Conservation (phyloP, 92 coral and sea anemone genomes). For the Hydrozoanthus gracilis region DNA sequence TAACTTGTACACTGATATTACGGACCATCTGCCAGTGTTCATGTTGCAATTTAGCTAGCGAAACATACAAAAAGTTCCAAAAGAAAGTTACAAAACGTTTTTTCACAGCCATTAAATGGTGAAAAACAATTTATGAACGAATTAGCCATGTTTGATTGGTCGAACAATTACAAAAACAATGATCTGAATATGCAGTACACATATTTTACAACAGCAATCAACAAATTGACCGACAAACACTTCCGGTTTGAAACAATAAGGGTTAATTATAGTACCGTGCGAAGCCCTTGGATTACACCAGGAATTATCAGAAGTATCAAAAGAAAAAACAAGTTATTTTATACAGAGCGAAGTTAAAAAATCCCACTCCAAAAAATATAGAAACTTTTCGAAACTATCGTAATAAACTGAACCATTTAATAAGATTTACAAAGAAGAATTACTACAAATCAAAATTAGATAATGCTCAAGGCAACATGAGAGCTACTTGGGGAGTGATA, state of each 20-base stretch:
- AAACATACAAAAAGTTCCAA: background rate
- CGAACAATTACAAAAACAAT: conserved; percentile 22
- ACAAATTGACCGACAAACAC: background rate
- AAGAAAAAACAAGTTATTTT: conserved; percentile 12
- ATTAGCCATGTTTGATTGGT: conserved; percentile 14
- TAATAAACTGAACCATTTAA: background rate
- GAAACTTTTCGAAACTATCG: background rate
- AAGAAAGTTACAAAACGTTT: conserved; percentile 13
- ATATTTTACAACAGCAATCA: background rate
- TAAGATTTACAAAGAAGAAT: background rate
- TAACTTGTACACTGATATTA: too few relatives aligned
- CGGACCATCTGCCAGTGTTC: background rate
- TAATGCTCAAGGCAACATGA: conserved; percentile 18
- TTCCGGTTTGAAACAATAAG: background rate
- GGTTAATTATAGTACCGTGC: background rate
- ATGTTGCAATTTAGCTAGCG: background rate
- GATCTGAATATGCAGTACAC: conserved; percentile 10
- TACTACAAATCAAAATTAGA: conserved; percentile 17
- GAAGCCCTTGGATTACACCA: conserved; percentile 12
- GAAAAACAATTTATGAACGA: background rate
- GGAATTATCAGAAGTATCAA: background rate
- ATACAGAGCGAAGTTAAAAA: conserved; percentile 4
- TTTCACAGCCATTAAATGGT: background rate
- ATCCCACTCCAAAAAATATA: background rate
- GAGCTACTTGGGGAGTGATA: background rate